Conservation (phyloP, 2,113 vertebrate species). For the Jacana jacana region DNA sequence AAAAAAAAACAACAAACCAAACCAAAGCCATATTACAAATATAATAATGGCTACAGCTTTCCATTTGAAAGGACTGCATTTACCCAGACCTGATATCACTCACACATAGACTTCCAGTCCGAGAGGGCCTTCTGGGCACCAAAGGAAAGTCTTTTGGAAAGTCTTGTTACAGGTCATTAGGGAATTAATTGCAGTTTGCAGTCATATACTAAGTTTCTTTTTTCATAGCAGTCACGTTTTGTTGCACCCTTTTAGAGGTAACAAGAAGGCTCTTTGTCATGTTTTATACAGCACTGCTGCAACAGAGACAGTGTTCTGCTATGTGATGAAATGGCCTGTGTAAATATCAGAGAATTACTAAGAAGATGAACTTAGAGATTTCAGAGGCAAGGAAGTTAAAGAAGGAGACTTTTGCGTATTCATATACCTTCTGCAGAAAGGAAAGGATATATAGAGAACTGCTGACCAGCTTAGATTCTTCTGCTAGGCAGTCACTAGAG, state of each 20-base stretch:
- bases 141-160: neutral
- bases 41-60: neutral
- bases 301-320: neutral
- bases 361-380: neutral
- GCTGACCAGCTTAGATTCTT: neutral
- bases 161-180: neutral
- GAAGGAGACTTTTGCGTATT: neutral
- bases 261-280: neutral
- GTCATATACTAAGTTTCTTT: neutral
- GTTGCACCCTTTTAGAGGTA: neutral
- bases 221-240: neutral
- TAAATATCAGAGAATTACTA: neutral
- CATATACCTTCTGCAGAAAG: neutral
- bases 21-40: too few relatives aligned
- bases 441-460: neutral
- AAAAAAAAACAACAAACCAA: too few relatives aligned
- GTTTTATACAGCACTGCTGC: neutral
- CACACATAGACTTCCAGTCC: neutral
- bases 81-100: neutral
- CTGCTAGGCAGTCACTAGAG: neutral
- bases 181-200: neutral
- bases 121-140: neutral
- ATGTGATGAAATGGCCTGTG: neutral
- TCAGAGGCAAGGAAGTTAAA: neutral
- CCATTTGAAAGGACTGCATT: neutral